These are phyloP conservation scores for Indri indri DNA, from an alignment of 2,113 vertebrate species.

Conservation along the genomic window DNA sequence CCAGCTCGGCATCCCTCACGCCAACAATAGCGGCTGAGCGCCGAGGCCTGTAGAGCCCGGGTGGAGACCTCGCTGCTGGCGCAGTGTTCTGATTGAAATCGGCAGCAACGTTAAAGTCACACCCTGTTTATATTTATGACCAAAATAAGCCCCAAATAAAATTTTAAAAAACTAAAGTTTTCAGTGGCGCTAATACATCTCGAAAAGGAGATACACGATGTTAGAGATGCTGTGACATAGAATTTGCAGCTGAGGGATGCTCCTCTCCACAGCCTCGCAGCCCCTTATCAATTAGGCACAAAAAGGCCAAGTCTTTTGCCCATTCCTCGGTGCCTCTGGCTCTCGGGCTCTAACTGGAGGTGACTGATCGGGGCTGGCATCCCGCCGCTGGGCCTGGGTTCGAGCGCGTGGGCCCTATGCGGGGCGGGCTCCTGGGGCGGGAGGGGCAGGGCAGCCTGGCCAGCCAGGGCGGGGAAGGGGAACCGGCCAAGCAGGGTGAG, in stretches of 20 bases:
- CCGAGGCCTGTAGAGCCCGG: slow-evolving; percentile 20
- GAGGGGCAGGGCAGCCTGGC: not conserved
- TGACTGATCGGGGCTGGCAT: not conserved
- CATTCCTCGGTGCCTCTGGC: accelerated
- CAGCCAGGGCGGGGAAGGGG: not conserved
- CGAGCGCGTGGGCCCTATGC: not conserved
- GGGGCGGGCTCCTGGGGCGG: not conserved
- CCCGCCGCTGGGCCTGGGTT: not conserved
- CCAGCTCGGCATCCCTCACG: not conserved
- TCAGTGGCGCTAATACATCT: not conserved
- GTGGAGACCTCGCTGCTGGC: not conserved
- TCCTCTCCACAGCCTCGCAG: not conserved
- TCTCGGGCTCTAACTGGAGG: not conserved
- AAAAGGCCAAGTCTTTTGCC: not conserved
- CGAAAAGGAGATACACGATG: not conserved
- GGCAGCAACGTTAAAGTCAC: slow-evolving; percentile 26
- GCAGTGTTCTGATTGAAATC: slow-evolving; percentile 20
- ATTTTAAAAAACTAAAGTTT: not conserved
- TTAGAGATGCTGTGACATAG: not conserved
- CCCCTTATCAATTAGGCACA: slow-evolving; percentile 28
- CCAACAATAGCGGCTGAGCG: slow-evolving; percentile 65
- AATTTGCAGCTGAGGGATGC: slow-evolving; percentile 12
- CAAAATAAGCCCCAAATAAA: not conserved
- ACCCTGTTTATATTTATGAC: not conserved
- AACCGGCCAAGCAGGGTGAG: not conserved